Conservation (phyloP, 2,113 vertebrate genomes). For the Beaufortia kweichowensis region DNA sequence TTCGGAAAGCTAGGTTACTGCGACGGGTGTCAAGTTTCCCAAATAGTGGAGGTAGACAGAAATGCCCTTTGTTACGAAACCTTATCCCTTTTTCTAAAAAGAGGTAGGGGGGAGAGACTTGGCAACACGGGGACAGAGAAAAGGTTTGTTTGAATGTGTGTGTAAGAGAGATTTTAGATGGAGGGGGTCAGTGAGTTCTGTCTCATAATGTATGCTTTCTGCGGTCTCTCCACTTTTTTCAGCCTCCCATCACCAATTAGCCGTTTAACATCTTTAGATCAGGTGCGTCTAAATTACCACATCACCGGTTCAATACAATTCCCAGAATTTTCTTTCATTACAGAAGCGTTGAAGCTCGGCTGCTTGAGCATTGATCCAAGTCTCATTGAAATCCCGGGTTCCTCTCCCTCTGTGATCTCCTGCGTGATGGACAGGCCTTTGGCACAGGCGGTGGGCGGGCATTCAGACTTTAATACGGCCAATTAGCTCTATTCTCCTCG, state of each 20-base stretch:
- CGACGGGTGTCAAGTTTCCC: conserved; percentile 85
- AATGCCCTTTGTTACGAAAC: conserved; percentile 93
- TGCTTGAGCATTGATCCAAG: conserved; percentile 57
- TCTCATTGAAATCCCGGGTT: conserved; percentile 43
- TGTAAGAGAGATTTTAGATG: conserved; percentile 36
- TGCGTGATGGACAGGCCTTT: conserved; percentile 82
- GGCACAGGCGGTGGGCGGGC: conserved; percentile 64
- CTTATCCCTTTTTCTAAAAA: conserved; percentile 86
- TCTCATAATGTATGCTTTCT: conserved; percentile 48
- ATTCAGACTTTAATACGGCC: conserved; percentile 77
- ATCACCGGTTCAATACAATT: conserved; percentile 33
- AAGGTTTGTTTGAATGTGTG: conserved; percentile 56
- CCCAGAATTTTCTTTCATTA: conserved; percentile 36
- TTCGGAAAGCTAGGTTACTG: conserved; percentile 70
- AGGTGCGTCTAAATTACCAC: conserved; percentile 20
- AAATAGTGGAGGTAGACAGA: conserved; percentile 80
- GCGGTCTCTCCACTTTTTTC: conserved; percentile 23
- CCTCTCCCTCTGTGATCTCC: conserved; percentile 65
- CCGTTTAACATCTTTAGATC: conserved; percentile 28
- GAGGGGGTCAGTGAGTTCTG: conserved; percentile 52
- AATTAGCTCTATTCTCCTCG: conserved; percentile 80
- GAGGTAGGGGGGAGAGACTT: conserved; percentile 76
- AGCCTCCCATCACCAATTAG: conserved; percentile 34
- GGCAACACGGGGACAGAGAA: conserved; percentile 73
- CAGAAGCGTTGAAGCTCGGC: conserved; percentile 29